phyloP scores from a whole-genome alignment of 64 coral and sea anemone genomes.

The Stichodactyla helianthus region DNA sequence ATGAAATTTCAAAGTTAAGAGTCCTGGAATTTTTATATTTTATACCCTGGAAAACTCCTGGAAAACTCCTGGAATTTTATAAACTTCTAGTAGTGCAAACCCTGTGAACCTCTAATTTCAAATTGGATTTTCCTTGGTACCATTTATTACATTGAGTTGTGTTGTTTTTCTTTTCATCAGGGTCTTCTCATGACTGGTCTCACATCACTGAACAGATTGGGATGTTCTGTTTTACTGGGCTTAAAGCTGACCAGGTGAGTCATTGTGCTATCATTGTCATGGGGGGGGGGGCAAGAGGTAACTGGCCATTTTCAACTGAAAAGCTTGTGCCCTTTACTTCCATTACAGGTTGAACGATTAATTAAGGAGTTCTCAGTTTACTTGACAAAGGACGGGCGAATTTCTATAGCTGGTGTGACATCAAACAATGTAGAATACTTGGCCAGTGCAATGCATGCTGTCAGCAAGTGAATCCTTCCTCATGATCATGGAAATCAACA shows the following conservation, averaged over 20 bases:
- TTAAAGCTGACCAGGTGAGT: conserved; percentile 88
- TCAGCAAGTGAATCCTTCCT: conserved; percentile 57
- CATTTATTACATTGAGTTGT: background rate
- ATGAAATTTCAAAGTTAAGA: too few relatives aligned
- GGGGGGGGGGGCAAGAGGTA: background rate
- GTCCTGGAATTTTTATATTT: too few relatives aligned
- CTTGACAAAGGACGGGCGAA: conserved; percentile 93
- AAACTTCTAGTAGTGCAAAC: too few relatives aligned
- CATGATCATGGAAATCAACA: background rate
- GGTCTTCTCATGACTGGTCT: conserved; percentile 91
- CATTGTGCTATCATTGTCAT: background rate
- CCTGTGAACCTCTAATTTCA: too few relatives aligned
- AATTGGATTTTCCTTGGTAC: too few relatives aligned
- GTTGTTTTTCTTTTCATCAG: conserved; percentile 17
- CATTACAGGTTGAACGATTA: conserved; percentile 69
- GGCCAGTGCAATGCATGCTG: conserved; percentile 80
- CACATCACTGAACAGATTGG: conserved; percentile 99
- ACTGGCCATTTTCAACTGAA: background rate
- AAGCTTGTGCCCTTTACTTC: background rate
- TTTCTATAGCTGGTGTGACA: conserved; percentile 86
- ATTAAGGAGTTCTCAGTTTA: conserved; percentile 96
- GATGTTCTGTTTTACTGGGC: conserved; percentile 97
- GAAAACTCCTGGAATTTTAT: too few relatives aligned
- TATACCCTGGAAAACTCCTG: too few relatives aligned
- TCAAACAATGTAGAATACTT: conserved; percentile 88